Percentiles rank a stretch among this genome's conserved stretches.
These are phyloP conservation scores for Gavialis gangeticus DNA, from an alignment of 2,113 vertebrate species.

Conservation along the genomic window DNA sequence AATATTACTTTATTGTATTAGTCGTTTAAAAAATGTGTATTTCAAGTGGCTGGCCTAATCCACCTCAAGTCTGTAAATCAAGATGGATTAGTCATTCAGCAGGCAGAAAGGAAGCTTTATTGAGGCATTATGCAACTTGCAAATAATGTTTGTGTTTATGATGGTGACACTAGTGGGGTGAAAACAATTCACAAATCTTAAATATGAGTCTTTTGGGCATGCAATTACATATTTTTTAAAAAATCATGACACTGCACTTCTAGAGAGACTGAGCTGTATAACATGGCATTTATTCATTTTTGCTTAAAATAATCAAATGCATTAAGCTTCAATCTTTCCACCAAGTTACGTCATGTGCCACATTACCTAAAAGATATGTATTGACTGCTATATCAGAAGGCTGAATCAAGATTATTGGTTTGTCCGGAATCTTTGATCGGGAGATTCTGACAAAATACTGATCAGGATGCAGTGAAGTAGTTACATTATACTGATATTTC, in stretches of 20 bases:
- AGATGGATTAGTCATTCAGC: not conserved
- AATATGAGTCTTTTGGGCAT: not conserved
- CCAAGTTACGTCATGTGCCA: not conserved
- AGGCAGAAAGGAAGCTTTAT: not conserved
- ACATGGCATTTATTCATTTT: not conserved
- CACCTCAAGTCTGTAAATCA: not conserved
- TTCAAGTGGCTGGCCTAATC: not conserved
- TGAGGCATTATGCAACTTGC: not conserved
- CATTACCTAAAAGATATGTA: slow-evolving; percentile 4
- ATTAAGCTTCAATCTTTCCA: not conserved
- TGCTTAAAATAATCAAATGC: not conserved
- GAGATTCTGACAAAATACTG: not conserved
- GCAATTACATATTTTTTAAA: not conserved
- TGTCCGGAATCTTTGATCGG: not conserved
- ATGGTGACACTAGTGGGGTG: not conserved
- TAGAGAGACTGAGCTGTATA: not conserved
- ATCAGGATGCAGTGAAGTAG: not conserved
- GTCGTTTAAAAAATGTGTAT: not conserved
- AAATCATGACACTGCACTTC: not conserved
- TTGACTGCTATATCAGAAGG: not conserved
- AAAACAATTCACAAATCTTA: not conserved
- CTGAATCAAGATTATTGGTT: not conserved
- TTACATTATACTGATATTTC: not conserved
- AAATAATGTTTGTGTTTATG: not conserved
- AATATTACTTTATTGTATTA: not conserved